These are phyloP conservation scores for Syrista parreyssii DNA, from an alignment of 2,888 invertebrate species.

Conservation along the genomic window DNA sequence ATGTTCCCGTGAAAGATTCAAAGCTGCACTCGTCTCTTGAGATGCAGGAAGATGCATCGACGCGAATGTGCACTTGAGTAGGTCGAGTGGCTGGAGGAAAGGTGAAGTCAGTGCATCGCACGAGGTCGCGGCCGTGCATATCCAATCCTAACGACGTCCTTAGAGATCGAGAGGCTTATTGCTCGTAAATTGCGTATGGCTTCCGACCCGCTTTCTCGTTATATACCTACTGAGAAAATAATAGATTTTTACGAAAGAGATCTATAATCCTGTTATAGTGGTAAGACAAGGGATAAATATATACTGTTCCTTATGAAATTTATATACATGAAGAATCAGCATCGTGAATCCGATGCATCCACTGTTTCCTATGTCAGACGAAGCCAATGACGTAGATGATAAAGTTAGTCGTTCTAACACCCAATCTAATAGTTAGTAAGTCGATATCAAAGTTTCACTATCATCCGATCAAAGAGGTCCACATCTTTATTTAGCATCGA, in stretches of 20 bases:
- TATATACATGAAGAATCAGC: not conserved
- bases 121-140: conserved; percentile 60
- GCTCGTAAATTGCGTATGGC: conserved; percentile 60
- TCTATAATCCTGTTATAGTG: not conserved
- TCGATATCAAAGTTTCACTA: conserved; percentile 7
- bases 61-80: conserved; percentile 10
- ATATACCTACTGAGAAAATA: conserved; percentile 24
- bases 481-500: conserved; percentile 1
- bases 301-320: not conserved
- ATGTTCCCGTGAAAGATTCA: not conserved
- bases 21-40: conserved; percentile 17
- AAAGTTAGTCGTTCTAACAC: not conserved
- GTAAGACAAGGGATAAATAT: not conserved
- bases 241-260: not conserved
- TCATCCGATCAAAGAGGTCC: conserved; percentile 5
- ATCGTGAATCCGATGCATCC: not conserved
- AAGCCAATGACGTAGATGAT: not conserved
- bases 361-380: not conserved
- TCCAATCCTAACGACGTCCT: conserved; percentile 59
- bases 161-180: conserved; percentile 52
- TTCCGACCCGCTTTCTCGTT: conserved; percentile 58
- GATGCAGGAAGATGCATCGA: conserved; percentile 14
- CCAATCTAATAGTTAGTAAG: not conserved
- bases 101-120: conserved; percentile 52
- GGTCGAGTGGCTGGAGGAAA: conserved; percentile 34